Base-by-base conservation (phyloP, 2,113 vertebrate species). In the Phalacrocorax pelagicus region DNA sequence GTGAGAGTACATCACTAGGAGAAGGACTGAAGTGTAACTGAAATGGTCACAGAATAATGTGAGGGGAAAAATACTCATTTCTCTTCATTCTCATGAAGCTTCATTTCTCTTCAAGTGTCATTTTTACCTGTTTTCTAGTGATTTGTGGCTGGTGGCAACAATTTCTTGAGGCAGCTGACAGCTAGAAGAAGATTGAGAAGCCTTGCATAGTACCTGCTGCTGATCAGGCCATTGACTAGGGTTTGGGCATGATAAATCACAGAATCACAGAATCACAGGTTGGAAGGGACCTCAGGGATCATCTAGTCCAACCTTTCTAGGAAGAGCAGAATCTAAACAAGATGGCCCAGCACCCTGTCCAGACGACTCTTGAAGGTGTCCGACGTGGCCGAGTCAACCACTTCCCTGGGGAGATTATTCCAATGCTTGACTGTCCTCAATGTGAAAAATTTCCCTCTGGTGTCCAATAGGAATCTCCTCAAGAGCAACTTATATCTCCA, bases 131-230 rank as follows among this genome's bases (percentile, higher is more conserved):
- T 57, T 88, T 88, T 20, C 8, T 44, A 71, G 40, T n/a, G 36
- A 70, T 46, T 82, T 0, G 0, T 65, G 46, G 34, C 40, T 61
- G 16, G 12, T 19, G 4, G 26, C 42, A 74, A 38, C 16, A 88
- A n/a, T 32, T 86, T 85, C n/a, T 55, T 73, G 40, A 86, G 61
- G 32, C 14, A 81, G 8, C 18, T 88, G 42, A 32, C 36, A 74
- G 30, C 20, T 71, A 84, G 24, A 19, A 75, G 51, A 80, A 29
- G 17, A 7, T 36, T 78, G 32, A 90, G 67, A 72, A 90, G 5
- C 12, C 21, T 80, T 92, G 21, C 24, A 36, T 47, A 12, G 2
- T 54, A 42, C 21, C 30, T 77, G 44, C 5, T 0, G 0, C 24
- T 46, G 30, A 67, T 38, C 10, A 34, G 44, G 19, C 16, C 23